Base-by-base conservation (phyloP, 1,140 invertebrate genomes). In the Macrotrachela quadricornifera region DNA sequence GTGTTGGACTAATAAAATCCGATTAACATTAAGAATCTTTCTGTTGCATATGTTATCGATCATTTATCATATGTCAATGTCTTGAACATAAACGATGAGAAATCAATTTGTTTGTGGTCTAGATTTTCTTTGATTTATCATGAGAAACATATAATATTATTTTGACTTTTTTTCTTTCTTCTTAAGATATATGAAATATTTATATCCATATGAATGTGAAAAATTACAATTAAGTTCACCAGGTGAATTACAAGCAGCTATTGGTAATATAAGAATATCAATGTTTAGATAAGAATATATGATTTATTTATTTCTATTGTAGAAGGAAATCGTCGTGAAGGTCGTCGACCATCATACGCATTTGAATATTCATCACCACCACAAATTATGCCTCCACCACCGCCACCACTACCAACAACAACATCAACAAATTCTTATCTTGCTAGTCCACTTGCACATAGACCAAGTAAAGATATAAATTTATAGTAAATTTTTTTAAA, bases 191-290 rank as follows among this genome's bases (percentile, higher is more conserved):
- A 96, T 96, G 85, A 99, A 97, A 70, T 99, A 97, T 72, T 73
- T 99, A 40, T 99, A 97, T 67, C 87, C 91, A 11, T 96, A 91
- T 69, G 94, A 99, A 72, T 96, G 90, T 68, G 85, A 94, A 62
- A 94, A 90, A 72, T 79, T 84, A 62, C 80, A 81, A 47, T 70
- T 99, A 46, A 94, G 87, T 57, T 83, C 83, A 2, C 82, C 85
- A 0, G 76, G 77, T 1, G 92, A 99, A 66, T 72, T 99, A 15
- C 87, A 97, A 66, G 81, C 85, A 0, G 94, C 94, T 17, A 97
- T 99, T 50, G 94, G 21, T 30, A 30, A 30, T 30, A 30, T 30
- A 30, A 4, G 8, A 2, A 30, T 30, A 30, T 30, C 21, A 4
- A 30, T 30, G 21, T n/a, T n/a, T n/a, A n/a, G n/a, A 30, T 30